Percentiles rank a stretch among this genome's conserved stretches.
Conservation (phyloP, 2,797 vertebrate genomes). For the Peromyscus aztecus region DNA sequence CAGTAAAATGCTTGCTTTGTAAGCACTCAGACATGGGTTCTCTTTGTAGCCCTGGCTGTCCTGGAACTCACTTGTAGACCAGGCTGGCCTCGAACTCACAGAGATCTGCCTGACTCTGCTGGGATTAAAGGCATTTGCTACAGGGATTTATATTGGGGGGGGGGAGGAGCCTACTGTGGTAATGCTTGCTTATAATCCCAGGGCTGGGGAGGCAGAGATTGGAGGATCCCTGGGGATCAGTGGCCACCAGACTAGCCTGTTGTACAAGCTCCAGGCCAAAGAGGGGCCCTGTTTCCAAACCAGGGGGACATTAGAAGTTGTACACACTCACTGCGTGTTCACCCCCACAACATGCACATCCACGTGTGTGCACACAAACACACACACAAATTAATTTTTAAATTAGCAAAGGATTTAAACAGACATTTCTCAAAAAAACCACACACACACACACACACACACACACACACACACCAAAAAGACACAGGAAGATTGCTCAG, state of each 20-base stretch:
- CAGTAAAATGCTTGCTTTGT: neutral
- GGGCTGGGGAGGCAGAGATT: neutral
- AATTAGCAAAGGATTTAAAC: conserved; percentile 23
- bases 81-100: neutral
- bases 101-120: neutral
- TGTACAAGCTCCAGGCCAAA: neutral
- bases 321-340: too few relatives aligned
- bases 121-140: neutral
- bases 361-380: neutral
- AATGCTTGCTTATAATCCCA: neutral
- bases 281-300: neutral
- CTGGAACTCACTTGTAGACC: too few relatives aligned
- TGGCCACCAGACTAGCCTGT: neutral
- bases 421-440: conserved; percentile 17
- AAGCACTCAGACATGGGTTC: neutral
- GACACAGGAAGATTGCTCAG: neutral
- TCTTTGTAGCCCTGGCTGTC: neutral
- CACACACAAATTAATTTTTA: neutral
- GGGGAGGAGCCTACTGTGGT: neutral
- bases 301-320: neutral
- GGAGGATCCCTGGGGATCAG: neutral
- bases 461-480: neutral
- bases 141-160: neutral
- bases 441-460: neutral
- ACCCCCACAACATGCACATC: neutral